Evolutionary conservation across 2,797 vertebrate genomes (phyloP).

Genomic region (Syndactyla subalaris): DNA sequence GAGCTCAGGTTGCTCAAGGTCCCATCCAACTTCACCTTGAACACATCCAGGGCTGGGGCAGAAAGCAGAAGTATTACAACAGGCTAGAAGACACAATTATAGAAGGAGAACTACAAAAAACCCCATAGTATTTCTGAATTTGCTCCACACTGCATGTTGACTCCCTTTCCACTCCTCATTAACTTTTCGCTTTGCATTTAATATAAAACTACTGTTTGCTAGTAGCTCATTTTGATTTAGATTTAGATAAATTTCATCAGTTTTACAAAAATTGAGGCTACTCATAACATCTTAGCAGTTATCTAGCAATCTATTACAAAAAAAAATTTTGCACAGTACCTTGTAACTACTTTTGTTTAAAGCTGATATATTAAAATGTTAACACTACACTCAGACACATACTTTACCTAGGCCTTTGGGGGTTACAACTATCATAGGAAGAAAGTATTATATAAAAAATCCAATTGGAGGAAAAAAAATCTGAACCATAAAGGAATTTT

Average conservation of each 20-base stretch:
- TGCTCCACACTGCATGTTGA: neutral
- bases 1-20: neutral
- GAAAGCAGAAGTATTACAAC: neutral
- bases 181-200: neutral
- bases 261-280: constrained; percentile 13
- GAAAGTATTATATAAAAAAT: neutral
- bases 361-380: constrained; percentile 47
- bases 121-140: neutral
- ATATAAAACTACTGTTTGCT: neutral
- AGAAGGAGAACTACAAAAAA: neutral
- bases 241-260: neutral
- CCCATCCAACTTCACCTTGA: neutral
- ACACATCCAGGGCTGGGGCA: neutral
- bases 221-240: neutral
- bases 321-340: neutral
- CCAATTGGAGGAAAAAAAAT: neutral
- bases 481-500: neutral
- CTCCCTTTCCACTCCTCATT: neutral
- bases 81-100: neutral
- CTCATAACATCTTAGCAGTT: neutral
- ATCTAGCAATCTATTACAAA: neutral
- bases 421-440: neutral
- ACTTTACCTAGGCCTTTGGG: neutral
- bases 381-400: constrained; percentile 6
- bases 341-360: neutral